Evolutionary conservation across 2,888 invertebrate genomes (phyloP).

Genomic region (Erynnis tages): DNA sequence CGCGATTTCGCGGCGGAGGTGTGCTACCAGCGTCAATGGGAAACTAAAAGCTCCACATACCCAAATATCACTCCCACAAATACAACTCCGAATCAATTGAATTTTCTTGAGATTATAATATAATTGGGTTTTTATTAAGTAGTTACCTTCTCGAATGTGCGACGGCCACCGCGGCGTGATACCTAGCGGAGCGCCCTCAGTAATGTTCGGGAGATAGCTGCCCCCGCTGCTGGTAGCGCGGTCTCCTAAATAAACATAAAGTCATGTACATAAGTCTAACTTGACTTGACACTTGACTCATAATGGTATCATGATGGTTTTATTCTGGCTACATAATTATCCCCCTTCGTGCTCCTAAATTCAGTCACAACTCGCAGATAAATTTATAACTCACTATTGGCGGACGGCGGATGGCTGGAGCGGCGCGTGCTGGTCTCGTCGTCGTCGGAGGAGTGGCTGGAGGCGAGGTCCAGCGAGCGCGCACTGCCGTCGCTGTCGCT

Average conservation of each 20-base stretch:
- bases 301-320: no score
- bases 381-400: neutral
- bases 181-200: slow-evolving; percentile 70
- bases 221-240: slow-evolving; percentile 55
- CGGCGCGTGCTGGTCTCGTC: slow-evolving; percentile 81
- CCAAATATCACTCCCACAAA: no score
- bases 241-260: slow-evolving; percentile 45
- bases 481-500: slow-evolving; percentile 92
- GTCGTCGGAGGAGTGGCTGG: slow-evolving; percentile 97
- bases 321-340: no score
- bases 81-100: no score
- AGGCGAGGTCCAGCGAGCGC: slow-evolving; percentile 93
- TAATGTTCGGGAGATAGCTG: slow-evolving; percentile 71
- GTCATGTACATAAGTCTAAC: neutral
- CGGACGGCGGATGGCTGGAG: slow-evolving; percentile 50
- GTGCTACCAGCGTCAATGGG: no score
- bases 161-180: slow-evolving; percentile 67
- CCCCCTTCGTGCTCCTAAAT: no score
- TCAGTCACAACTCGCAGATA: no score
- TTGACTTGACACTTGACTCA: no score
- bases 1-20: no score
- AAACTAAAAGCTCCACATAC: no score
- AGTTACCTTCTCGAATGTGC: slow-evolving; percentile 64
- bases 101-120: no score
- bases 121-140: no score